Evolutionary conservation across 2,113 vertebrate species (phyloP).

Genomic region (Crotalus helleri): DNA sequence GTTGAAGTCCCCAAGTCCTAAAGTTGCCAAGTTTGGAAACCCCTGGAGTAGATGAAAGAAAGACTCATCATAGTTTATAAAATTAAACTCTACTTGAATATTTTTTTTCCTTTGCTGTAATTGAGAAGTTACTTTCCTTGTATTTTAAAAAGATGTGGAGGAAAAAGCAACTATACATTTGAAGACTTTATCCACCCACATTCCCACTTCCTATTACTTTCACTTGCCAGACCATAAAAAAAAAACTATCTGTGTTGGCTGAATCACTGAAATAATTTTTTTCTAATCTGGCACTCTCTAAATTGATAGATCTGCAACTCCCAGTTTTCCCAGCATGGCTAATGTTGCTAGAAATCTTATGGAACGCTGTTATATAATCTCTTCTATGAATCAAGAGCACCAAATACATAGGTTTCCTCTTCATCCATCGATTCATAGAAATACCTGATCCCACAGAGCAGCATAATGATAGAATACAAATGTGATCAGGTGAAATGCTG

Average conservation of each 20-base stretch:
- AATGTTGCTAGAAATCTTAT: not conserved
- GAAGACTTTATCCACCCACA: not conserved
- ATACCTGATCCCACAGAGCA: not conserved
- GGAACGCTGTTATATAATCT: not conserved
- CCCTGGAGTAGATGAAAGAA: not conserved
- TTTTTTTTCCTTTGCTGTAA: not conserved
- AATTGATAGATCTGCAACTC: not conserved
- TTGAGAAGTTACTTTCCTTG: not conserved
- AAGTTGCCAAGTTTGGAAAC: no score
- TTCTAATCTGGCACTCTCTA: not conserved
- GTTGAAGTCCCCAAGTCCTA: no score
- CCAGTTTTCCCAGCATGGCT: not conserved
- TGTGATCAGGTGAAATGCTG: not conserved
- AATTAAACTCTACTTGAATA: not conserved
- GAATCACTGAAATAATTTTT: not conserved
- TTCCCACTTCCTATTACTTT: not conserved
- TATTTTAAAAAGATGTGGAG: not conserved
- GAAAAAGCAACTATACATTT: not conserved
- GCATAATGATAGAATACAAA: not conserved
- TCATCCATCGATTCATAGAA: not conserved
- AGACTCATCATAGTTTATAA: not conserved
- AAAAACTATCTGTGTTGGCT: not conserved
- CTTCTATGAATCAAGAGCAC: not conserved
- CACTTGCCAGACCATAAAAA: not conserved
- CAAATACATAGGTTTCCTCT: not conserved